Conservation (phyloP, 2,888 invertebrate genomes). For the Xylocampa areola region DNA sequence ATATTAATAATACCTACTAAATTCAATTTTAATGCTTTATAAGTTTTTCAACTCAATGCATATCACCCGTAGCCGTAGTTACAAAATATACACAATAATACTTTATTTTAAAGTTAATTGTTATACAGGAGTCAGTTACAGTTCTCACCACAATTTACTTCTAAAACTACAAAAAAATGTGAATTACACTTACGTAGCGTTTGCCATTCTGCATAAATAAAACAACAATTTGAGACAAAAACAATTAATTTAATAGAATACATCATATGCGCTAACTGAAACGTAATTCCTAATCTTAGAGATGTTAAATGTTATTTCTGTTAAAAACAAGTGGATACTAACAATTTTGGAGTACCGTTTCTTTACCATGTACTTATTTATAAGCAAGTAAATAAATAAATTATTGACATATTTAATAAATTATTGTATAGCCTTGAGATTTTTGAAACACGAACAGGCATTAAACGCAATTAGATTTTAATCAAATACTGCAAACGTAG, state of each 20-base stretch:
- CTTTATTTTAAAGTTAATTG: too few species aligned
- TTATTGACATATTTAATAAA: too few species aligned
- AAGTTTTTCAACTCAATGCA: too few species aligned
- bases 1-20: too few species aligned
- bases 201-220: conserved; percentile 55
- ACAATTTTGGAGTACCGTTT: conserved; percentile 2
- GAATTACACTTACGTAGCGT: conserved; percentile 52
- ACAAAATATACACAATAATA: too few species aligned
- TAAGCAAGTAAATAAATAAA: too few species aligned
- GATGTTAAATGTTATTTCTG: background rate
- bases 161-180: background rate
- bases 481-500: background rate
- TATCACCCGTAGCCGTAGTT: too few species aligned
- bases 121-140: too few species aligned
- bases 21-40: too few species aligned
- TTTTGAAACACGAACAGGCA: too few species aligned
- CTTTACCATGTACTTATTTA: too few species aligned
- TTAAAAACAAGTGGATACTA: background rate
- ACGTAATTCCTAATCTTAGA: conserved; percentile 4
- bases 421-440: too few species aligned
- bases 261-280: conserved; percentile 25
- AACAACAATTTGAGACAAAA: conserved; percentile 13
- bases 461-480: background rate
- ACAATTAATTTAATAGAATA: conserved; percentile 44
- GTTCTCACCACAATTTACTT: conserved; percentile 25